These are phyloP conservation scores for Apotomis betuletana DNA, from an alignment of 2,888 invertebrate species.

Conservation along the genomic window DNA sequence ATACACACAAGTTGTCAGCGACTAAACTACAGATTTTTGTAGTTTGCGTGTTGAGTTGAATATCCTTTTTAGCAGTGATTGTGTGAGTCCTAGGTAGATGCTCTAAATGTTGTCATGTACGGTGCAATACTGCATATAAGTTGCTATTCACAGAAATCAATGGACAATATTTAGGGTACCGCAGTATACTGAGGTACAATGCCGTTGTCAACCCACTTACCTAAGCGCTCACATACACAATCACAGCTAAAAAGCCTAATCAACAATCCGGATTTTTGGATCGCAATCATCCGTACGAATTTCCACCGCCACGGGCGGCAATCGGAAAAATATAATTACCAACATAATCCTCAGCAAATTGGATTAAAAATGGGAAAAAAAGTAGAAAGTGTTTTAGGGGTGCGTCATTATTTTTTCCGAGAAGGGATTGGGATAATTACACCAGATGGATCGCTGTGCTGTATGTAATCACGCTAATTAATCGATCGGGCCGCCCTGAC, in stretches of 20 bases:
- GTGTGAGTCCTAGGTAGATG: no score
- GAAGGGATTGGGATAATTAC: constrained; percentile 81
- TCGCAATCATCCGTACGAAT: constrained; percentile 77
- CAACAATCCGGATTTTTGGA: constrained; percentile 70
- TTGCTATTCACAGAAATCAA: no score
- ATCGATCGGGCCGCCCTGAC: constrained; percentile 71
- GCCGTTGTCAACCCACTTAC: constrained; percentile 8
- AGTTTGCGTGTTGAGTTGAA: no score
- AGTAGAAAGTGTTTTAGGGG: constrained; percentile 81
- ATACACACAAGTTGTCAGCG: no score
- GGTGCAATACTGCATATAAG: no score
- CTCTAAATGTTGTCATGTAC: no score
- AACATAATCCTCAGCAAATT: constrained; percentile 83
- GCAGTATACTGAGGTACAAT: background rate
- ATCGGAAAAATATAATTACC: constrained; percentile 84
- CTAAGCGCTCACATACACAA: constrained; percentile 53
- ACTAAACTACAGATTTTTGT: no score
- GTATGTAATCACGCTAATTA: constrained; percentile 82
- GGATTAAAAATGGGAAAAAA: constrained; percentile 83
- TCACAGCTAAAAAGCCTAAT: constrained; percentile 74
- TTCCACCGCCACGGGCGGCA: constrained; percentile 72
- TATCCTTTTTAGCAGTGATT: no score
- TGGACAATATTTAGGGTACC: no score
- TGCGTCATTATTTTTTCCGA: constrained; percentile 81
- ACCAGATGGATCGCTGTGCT: constrained; percentile 79